phyloP scores from a whole-genome alignment of 2,113 vertebrate genomes.

The Charadrius vociferus region DNA sequence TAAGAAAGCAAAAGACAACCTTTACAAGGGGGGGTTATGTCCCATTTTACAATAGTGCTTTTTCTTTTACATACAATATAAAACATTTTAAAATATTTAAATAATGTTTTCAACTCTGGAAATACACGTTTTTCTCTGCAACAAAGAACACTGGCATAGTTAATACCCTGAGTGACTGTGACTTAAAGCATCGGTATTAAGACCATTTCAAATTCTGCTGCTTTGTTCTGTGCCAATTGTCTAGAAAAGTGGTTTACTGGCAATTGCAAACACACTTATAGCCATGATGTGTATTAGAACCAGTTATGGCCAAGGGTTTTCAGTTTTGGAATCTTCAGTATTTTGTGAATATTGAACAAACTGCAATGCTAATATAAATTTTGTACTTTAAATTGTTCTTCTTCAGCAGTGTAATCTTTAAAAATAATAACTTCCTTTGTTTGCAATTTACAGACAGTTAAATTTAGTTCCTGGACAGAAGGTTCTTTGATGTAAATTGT shows the following conservation, averaged over 20 bases:
- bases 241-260: background rate
- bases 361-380: background rate
- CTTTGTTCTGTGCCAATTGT: background rate
- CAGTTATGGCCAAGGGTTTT: background rate
- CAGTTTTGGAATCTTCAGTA: background rate
- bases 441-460: conserved; percentile 75
- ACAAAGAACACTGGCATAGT: background rate
- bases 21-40: background rate
- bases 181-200: background rate
- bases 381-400: conserved; percentile 30
- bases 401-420: conserved; percentile 29
- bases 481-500: conserved; percentile 78
- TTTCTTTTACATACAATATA: background rate
- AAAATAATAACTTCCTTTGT: conserved; percentile 65
- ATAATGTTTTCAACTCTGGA: background rate
- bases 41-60: background rate
- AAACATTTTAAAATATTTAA: background rate
- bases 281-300: background rate
- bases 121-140: background rate
- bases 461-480: conserved; percentile 80
- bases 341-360: conserved; percentile 32
- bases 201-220: background rate
- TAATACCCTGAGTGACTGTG: background rate
- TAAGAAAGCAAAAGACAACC: background rate
- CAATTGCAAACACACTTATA: background rate